These are phyloP conservation scores for Ochlodes sylvanus DNA, from an alignment of 2,888 invertebrate species.

Conservation along the genomic window DNA sequence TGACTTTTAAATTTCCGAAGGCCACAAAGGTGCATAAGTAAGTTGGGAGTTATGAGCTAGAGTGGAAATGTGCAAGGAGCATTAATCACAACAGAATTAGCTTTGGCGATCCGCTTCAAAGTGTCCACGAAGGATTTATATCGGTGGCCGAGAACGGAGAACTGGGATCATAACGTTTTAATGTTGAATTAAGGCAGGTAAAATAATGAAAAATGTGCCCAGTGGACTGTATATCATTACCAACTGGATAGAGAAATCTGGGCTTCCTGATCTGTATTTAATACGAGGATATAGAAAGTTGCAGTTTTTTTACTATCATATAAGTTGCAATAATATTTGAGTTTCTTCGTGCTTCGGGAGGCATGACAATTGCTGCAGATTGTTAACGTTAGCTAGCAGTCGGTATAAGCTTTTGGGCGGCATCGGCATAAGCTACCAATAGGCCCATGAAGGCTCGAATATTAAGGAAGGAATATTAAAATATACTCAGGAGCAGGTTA, in stretches of 20 bases:
- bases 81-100: slow-evolving; percentile 85
- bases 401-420: too few relatives aligned
- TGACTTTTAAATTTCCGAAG: slow-evolving; percentile 44
- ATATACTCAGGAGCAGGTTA: too few relatives aligned
- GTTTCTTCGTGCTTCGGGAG: too few relatives aligned
- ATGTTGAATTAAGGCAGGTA: slow-evolving; percentile 46
- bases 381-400: too few relatives aligned
- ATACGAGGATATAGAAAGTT: neutral
- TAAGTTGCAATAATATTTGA: too few relatives aligned
- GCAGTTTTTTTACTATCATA: too few relatives aligned
- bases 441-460: too few relatives aligned
- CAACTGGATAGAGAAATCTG: slow-evolving; percentile 5
- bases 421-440: too few relatives aligned
- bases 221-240: slow-evolving; percentile 15
- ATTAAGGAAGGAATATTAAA: too few relatives aligned
- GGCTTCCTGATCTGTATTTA: slow-evolving; percentile 11
- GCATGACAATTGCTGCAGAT: too few relatives aligned
- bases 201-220: slow-evolving; percentile 48
- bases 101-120: slow-evolving; percentile 82
- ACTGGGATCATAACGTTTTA: slow-evolving; percentile 43
- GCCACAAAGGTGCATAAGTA: slow-evolving; percentile 37
- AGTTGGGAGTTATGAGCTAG: slow-evolving; percentile 60
- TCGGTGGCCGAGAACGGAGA: slow-evolving; percentile 51
- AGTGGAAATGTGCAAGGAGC: slow-evolving; percentile 78
- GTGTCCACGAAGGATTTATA: slow-evolving; percentile 79